These are phyloP conservation scores for Dioctria rufipes DNA, from an alignment of 2,888 invertebrate genomes.

Conservation along the genomic window DNA sequence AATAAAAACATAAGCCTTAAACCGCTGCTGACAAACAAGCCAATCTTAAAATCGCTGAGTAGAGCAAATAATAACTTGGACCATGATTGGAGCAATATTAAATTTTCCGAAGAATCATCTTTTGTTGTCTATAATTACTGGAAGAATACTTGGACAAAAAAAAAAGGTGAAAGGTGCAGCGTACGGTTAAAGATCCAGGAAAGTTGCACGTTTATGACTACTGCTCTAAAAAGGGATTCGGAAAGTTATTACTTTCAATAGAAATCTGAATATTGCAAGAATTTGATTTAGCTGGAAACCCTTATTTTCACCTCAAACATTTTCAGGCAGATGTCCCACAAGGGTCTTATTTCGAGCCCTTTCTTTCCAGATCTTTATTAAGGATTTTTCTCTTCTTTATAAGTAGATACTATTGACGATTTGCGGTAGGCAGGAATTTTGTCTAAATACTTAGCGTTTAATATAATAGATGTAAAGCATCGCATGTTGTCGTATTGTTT, in stretches of 20 bases:
- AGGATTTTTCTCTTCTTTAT: no score
- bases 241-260: conserved; percentile 4
- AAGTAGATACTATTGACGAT: no score
- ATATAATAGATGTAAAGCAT: no score
- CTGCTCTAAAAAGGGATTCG: conserved; percentile 36
- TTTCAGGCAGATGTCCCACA: no score
- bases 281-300: no score
- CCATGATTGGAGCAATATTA: conserved; percentile 21
- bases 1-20: background rate
- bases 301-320: no score
- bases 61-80: conserved; percentile 5
- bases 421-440: no score
- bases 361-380: no score
- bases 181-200: conserved; percentile 16
- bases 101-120: conserved; percentile 29
- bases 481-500: no score
- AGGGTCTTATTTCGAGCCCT: no score
- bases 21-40: background rate
- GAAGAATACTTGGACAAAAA: background rate
- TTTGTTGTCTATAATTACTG: conserved; percentile 24
- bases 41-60: background rate
- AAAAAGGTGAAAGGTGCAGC: background rate
- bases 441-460: no score
- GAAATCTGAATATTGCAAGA: background rate
- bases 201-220: conserved; percentile 19